These are phyloP conservation scores for Gracilinanus agilis DNA, from an alignment of 2,113 vertebrate genomes.

Conservation along the genomic window DNA sequence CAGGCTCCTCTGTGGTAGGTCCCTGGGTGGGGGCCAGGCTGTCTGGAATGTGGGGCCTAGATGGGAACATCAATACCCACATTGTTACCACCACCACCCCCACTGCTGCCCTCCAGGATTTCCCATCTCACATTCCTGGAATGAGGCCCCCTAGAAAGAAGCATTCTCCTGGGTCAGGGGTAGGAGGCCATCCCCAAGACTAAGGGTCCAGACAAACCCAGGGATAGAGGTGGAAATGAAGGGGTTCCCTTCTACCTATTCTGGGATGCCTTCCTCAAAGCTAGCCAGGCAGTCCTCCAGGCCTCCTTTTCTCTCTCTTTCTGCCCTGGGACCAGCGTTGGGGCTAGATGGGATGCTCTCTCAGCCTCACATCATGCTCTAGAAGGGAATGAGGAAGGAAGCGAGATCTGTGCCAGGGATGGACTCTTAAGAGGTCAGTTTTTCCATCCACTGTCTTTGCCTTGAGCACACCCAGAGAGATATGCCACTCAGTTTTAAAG, in stretches of 20 bases:
- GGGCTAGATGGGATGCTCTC: not conserved
- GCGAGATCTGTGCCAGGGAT: not conserved
- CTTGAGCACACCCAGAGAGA: not conserved
- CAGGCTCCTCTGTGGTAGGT: not conserved
- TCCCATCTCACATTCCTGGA: constrained; percentile 45
- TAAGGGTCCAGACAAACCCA: not conserved
- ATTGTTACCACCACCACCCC: constrained; percentile 57
- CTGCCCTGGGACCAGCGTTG: too few relatives aligned
- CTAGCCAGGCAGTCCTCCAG: not conserved
- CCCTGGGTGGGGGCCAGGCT: not conserved
- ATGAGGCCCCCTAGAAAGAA: constrained; percentile 49
- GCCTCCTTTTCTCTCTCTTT: not conserved
- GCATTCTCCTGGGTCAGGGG: not conserved
- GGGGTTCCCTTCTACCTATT: not conserved
- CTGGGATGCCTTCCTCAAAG: not conserved
- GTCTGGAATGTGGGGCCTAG: constrained; percentile 28
- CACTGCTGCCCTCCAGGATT: constrained; percentile 46
- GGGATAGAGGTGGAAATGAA: not conserved
- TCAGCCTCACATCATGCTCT: not conserved
- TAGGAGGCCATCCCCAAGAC: not conserved
- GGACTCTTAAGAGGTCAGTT: not conserved
- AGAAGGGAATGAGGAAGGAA: not conserved
- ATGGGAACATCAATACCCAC: constrained; percentile 62
- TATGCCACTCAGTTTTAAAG: not conserved
- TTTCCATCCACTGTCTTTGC: not conserved